These are phyloP conservation scores for Musca vetustissima DNA, from an alignment of 1,140 invertebrate genomes.

Conservation along the genomic window DNA sequence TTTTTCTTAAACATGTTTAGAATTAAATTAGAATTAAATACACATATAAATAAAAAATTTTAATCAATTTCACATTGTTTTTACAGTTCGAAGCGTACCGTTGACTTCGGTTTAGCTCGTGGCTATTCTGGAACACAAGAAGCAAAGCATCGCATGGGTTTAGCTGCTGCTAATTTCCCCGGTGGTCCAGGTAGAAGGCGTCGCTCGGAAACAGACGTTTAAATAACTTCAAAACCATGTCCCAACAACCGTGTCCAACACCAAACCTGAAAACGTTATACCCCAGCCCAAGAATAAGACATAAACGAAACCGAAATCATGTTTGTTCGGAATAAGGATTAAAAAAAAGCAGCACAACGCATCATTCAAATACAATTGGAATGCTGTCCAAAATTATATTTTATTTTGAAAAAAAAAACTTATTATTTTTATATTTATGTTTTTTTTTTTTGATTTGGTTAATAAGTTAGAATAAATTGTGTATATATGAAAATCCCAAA, in stretches of 20 bases:
- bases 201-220: slow-evolving; percentile 62
- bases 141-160: slow-evolving; percentile 86
- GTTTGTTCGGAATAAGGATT: too few relatives aligned
- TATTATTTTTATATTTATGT: neutral
- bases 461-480: slow-evolving; percentile 7
- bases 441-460: neutral
- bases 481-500: slow-evolving; percentile 22
- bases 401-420: slow-evolving; percentile 6
- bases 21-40: too few relatives aligned
- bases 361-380: slow-evolving; percentile 5
- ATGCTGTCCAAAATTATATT: neutral
- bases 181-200: slow-evolving; percentile 82
- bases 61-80: neutral
- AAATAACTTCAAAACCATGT: slow-evolving; percentile 29
- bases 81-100: slow-evolving; percentile 74
- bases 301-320: neutral
- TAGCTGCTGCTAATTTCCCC: slow-evolving; percentile 84
- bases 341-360: too few relatives aligned
- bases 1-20: too few relatives aligned
- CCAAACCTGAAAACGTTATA: neutral
- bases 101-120: slow-evolving; percentile 79
- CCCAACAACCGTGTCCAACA: neutral
- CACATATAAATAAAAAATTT: too few relatives aligned
- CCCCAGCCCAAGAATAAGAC: neutral
- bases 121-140: slow-evolving; percentile 86